Conservation (phyloP, 2,113 vertebrate genomes). For the Etia nguti region DNA sequence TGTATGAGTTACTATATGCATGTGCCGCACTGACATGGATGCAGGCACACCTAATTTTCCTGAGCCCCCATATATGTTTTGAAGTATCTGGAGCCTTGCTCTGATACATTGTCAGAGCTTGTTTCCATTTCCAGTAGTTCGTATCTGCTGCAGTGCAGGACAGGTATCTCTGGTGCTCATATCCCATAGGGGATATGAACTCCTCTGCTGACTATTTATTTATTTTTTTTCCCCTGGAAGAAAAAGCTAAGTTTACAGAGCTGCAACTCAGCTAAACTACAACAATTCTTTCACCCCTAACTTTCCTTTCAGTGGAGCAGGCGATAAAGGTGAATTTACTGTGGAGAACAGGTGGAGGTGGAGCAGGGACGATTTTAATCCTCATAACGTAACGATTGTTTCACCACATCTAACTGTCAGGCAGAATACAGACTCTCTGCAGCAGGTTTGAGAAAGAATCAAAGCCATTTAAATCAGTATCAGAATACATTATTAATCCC, state of each 20-base stretch:
- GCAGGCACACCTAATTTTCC: background rate
- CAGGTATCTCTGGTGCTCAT: constrained; percentile 24
- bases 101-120: background rate
- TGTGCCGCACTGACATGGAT: background rate
- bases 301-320: background rate
- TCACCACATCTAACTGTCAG: background rate
- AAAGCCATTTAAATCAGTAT: background rate
- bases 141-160: constrained; percentile 47
- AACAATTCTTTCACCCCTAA: constrained; percentile 13
- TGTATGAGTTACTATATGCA: constrained; percentile 10
- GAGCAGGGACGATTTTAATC: background rate
- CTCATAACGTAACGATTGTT: background rate
- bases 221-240: background rate
- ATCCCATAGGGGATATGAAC: constrained; percentile 36
- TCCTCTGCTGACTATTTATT: constrained; percentile 48
- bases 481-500: background rate
- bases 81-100: constrained; percentile 17
- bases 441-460: background rate
- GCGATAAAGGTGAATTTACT: background rate
- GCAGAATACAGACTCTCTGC: background rate
- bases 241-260: constrained; percentile 49
- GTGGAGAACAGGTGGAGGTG: background rate
- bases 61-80: constrained; percentile 16
- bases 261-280: constrained; percentile 47
- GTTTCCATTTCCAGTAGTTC: constrained; percentile 13